Base-by-base conservation (phyloP, 2,113 vertebrate species). In the Thymallus thymallus region DNA sequence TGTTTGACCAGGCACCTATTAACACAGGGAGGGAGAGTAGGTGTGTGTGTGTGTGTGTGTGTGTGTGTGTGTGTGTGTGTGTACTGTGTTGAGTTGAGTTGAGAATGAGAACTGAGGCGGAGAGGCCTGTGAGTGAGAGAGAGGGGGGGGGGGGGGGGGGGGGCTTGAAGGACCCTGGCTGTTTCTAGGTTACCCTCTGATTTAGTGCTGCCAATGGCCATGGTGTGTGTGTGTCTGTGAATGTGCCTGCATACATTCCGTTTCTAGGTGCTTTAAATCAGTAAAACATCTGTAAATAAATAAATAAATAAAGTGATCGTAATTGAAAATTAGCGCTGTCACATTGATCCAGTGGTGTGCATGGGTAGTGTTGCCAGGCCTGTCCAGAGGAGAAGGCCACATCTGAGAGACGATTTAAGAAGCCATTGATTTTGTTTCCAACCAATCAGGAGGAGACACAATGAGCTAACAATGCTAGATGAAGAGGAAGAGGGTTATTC, bases 371-470 rank as follows among this genome's bases (percentile, higher is more conserved):
- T 78, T 81, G 84, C 73, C 70, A 69, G 70, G 67, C 55, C 72
- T 83, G 82, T 84, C 78, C 82, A 72, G 29, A 55, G 77, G 76
- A 68, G 79, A 76, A 35, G 66, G 77, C 76, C 69, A 73, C 76
- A 68, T 60, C 71, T 73, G 68, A 74, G 72, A 84, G 75, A 85
- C 75, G 62, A 83, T 78, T 85, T 78, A 77, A 84, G 84, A 71
- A 76, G 68, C 69, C 76, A 88, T 85, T 76, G 85, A 88, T 88
- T 86, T 80, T 78, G 69, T 79, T 84, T 82, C 77, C 77, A 26
- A 80, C 58, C 51, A 46, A 71, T 81, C 83, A 78, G 66, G 74
- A 7, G 58, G 58, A n/a, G 72, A 69, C 75, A 74, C 80, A 71
- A 76, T 78, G 72, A 82, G 84, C 48, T 18, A 5, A 51, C 18